Conservation (phyloP, 1,140 invertebrate genomes). For the Fopius arisanus region DNA sequence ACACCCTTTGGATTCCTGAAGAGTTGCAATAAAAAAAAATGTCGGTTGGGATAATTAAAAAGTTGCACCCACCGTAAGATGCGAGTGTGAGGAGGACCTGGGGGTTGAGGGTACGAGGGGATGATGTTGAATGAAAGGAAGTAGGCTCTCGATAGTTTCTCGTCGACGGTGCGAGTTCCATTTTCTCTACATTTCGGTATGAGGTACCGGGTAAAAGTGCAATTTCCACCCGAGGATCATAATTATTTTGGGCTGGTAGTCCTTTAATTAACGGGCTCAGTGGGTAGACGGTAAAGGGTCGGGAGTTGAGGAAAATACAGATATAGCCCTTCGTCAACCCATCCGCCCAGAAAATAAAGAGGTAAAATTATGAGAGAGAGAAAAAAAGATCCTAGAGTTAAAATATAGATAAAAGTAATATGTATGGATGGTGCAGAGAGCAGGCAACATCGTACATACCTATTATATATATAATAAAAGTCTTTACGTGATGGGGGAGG, state of each 20-base stretch:
- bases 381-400: neutral
- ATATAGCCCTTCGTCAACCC: neutral
- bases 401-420: neutral
- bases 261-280: constrained; percentile 37
- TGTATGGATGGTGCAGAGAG: neutral
- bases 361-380: neutral
- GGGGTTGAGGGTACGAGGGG: neutral
- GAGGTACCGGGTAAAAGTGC: neutral
- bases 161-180: neutral
- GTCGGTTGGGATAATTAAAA: constrained; percentile 4
- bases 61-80: neutral
- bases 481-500: neutral
- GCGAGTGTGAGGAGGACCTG: neutral
- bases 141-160: constrained; percentile 11
- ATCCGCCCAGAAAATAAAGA: neutral
- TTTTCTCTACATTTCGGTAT: neutral
- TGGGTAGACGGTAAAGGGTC: neutral
- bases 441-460: neutral
- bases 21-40: neutral
- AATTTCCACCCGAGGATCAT: constrained; percentile 8
- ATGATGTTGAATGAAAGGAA: neutral
- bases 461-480: constrained; percentile 8
- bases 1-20: neutral
- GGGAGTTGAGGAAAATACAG: neutral
- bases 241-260: constrained; percentile 21